A percentile compares a stretch with the other conserved stretches of the same genome.
Evolutionary conservation across 2,888 invertebrate species (phyloP).

Genomic region (Molorchus minor): DNA sequence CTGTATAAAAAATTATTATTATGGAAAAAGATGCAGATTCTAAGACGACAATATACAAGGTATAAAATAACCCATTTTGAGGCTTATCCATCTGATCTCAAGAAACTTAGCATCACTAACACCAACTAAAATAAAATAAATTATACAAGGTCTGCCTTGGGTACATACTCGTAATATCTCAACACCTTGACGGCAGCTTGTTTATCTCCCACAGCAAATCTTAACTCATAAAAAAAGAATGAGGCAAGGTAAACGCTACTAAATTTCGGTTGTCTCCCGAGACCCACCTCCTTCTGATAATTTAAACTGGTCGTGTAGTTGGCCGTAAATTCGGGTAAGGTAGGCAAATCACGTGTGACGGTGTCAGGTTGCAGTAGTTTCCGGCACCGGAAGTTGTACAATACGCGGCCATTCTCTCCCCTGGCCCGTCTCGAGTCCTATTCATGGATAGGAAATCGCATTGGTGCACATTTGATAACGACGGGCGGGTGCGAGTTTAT

Average conservation of each 20-base stretch:
- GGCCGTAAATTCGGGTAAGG: conserved; percentile 39
- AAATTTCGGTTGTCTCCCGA: neutral
- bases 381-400: conserved; percentile 40
- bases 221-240: conserved; percentile 7
- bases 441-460: conserved; percentile 20
- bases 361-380: conserved; percentile 55
- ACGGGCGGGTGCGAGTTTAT: conserved; percentile 22
- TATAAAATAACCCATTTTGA: too few relatives aligned
- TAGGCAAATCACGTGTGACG: conserved; percentile 54
- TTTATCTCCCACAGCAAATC: conserved; percentile 12
- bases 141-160: neutral
- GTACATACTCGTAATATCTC: conserved; percentile 10
- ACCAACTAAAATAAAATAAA: too few relatives aligned
- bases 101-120: too few relatives aligned
- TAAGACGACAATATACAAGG: too few relatives aligned
- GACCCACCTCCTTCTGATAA: conserved; percentile 25
- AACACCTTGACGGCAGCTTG: conserved; percentile 2
- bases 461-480: conserved; percentile 26
- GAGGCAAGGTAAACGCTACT: conserved; percentile 8
- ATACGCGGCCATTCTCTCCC: conserved; percentile 23
- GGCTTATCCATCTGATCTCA: too few relatives aligned
- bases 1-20: too few relatives aligned
- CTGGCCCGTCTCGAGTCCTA: conserved; percentile 8
- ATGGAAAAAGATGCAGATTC: too few relatives aligned
- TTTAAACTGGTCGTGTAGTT: conserved; percentile 29